Evolutionary conservation across 1,140 invertebrate genomes (phyloP), one percentile per base, ranked within the genome.

Genomic region (Mamestra configurata): DNA sequence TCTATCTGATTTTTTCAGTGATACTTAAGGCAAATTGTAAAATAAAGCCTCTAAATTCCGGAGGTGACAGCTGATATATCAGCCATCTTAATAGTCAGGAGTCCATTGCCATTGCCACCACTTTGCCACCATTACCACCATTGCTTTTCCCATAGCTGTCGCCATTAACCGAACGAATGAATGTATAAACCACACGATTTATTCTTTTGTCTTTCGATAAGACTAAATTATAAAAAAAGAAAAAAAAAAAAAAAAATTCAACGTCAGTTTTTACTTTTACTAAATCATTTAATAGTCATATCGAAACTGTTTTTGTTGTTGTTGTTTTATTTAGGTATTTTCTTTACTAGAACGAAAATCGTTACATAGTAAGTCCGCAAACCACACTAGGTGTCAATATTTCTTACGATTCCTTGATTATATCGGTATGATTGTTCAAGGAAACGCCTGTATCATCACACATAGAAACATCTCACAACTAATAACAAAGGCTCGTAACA

Each of bases 401-500:
- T 59, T 59, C 31, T 59, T 24, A 55, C 53, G 53, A 55, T 24
- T 55, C 20, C 22, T 24, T 24, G 20, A 2, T 59, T 6, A 20
- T 59, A 59, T 59, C 15, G 0, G 22, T 15, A 15, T 37, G 27
- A 61, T 61, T 61, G 31, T 61, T 59, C 1, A 35, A 35, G 55
- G 13, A 59, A 59, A 59, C 0, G 15, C 27, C 15, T 37, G 4
- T 5, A 15, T 24, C 18, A 4, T 46, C 40, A 13, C 64, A 24
- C 59, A 37, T 64, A 18, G 59, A 31, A 37, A 20, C 35, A 64
- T 18, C 15, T 4, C 59, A 46, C 31, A n/a, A 37, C 64, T 46
- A 43, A 68, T 61, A 37, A 27, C 22, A 24, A 35, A 71, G 1
- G n/a, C 68, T 71, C 68, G 53, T 71, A 53, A 71, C 68, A 35